A percentile compares a stretch with the other conserved stretches of the same genome.
phyloP scores from a whole-genome alignment of 2,797 vertebrate genomes.

The Danio tinwini region DNA sequence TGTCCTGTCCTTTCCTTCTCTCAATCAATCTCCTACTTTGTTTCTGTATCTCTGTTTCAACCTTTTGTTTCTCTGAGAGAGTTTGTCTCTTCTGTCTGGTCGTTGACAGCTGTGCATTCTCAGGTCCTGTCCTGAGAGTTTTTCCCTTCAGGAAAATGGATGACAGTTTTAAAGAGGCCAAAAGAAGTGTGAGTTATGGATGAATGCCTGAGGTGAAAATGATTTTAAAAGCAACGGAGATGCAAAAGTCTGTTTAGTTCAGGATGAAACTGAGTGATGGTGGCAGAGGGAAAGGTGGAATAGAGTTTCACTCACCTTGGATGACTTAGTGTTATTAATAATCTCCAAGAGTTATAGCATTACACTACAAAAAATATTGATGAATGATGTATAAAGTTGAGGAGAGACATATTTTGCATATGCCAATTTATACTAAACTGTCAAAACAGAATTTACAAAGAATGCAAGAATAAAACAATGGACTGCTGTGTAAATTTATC shows the following conservation, averaged over 20 bases:
- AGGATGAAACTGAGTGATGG: conserved; percentile 21
- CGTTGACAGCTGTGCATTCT: conserved; percentile 48
- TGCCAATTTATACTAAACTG: no score
- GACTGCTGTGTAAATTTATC: no score
- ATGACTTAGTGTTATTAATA: conserved; percentile 27
- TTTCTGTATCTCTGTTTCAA: conserved; percentile 18
- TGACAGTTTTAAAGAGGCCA: conserved; percentile 19
- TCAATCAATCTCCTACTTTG: not conserved
- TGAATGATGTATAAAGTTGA: no score
- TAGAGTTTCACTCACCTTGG: conserved; percentile 11
- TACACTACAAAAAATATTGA: no score
- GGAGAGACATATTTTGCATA: no score
- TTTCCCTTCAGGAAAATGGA: conserved; percentile 29
- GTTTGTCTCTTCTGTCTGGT: conserved; percentile 27
- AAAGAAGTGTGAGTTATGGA: conserved; percentile 39
- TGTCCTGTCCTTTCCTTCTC: not conserved
- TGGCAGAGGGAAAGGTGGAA: conserved; percentile 6
- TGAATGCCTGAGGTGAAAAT: conserved; percentile 25
- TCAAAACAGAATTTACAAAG: no score
- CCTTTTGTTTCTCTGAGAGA: conserved; percentile 19
- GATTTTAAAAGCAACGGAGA: conserved; percentile 27
- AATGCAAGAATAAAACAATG: no score
- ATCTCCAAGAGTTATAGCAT: not conserved
- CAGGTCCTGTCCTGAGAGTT: conserved; percentile 49
- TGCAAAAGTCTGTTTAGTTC: conserved; percentile 20